Evolutionary conservation across 2,113 vertebrate species (phyloP), one percentile per base, ranked within the genome.

Genomic region (Scolopax mira): DNA sequence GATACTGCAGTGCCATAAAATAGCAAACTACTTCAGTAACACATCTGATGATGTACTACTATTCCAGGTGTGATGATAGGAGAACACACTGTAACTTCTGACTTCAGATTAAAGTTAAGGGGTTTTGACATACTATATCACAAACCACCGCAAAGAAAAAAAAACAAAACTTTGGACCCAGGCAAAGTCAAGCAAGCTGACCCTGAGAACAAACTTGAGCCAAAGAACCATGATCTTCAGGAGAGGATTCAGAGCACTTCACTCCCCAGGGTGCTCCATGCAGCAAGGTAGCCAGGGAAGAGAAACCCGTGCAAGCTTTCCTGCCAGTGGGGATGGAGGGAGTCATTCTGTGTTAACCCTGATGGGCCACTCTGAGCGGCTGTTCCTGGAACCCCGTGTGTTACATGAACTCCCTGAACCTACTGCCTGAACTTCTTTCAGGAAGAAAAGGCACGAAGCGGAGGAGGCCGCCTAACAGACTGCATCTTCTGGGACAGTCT

Each of bases 21-120:
- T 7, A 57, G 35, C 4, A 4, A 46, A 7, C 28, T 51, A 21
- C 21, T 55, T 27, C 75, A 57, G 5, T 17, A 73, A n/a, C 1
- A 1, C 13, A 12, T 8, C 66, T n/a, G 30, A 48, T 31, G 22
- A 66, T 1, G 3, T 9, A n/a, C 27, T 9, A n/a, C 27, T 35
- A 48, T 1, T 1, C 11, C 55, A 35, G 52, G 11, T 3, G 1
- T 1, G 4, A 48, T 3, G 14, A 61, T 0, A 0, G 35, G 15
- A 92, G 51, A 70, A 61, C 58, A 25, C 3, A 14, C 7, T 21
- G 10, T 24, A 66, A 54, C 2, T 83, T 92, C 5, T 1, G 16
- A 69, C 31, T 79, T 61, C 0, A 1, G 9, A 41, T 57, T 51
- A 49, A 72, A 78, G 22, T 35, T 52, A 62, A 39, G 4, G 3